Base-by-base conservation (phyloP, 2,888 invertebrate species). In the Catocala fraxini region DNA sequence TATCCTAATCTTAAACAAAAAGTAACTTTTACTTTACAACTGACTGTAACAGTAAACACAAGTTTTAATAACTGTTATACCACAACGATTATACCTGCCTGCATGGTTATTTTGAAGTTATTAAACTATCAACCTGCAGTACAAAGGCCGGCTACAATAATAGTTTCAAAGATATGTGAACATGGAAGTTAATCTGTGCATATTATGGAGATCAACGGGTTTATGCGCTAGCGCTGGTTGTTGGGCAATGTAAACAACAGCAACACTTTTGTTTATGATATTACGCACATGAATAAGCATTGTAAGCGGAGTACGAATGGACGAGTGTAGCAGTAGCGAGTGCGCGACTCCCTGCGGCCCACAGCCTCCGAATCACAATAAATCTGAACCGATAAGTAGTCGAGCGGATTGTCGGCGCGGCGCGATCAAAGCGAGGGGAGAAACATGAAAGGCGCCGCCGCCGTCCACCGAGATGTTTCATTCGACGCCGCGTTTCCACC, bases 311-410 rank as follows among this genome's bases (percentile, higher is more conserved):
- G 82, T 81, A 83, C 83, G 82, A 84, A 83, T 84, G 84, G 75
- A 75, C 77, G 81, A 82, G 85, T 77, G 77, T 81, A 60, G 59
- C 73, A 70, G 79, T 74, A 79, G 78, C 79, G 68, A 68, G 73
- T 71, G 74, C 76, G 85, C 86, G 86, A 86, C 87, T 88, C 89
- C 88, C 88, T 85, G 85, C 82, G 79, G 84, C 79, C 83, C 87
- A 81, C 88, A 89, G 90, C 88, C 88, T 90, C 91, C 89, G 85
- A 92, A 91, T 91, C 92, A 93, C 93, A 92, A 93, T 94, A 94
- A 94, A 94, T 94, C 93, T 90, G 92, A 91, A 86, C 90, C 93
- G 93, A 94, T 94, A 94, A 94, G 93, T 93, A 93, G 93, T 88
- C 89, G 87, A 86, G 85, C 88, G 90, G 92, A 91, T 92, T 89